Evolutionary conservation across 2,113 vertebrate species (phyloP).

Genomic region (Callipepla californica): DNA sequence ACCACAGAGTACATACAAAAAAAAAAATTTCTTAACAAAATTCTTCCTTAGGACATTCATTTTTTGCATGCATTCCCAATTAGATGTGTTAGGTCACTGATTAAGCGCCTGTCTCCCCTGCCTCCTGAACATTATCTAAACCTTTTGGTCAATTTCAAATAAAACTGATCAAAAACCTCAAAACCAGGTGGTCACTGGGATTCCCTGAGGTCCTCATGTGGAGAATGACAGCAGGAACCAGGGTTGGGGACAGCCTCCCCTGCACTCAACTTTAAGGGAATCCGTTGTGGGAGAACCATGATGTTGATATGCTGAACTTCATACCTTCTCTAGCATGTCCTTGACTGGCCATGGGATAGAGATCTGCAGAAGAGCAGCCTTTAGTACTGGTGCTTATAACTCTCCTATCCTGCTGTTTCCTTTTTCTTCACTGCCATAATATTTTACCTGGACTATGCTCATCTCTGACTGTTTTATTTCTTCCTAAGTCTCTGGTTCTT

Average conservation of each 20-base stretch:
- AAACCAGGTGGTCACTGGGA: neutral
- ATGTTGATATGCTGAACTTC: fast-evolving
- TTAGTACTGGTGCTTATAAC: neutral
- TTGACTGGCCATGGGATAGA: neutral
- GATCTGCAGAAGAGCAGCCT: neutral
- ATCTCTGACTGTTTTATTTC: neutral
- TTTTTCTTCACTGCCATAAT: neutral
- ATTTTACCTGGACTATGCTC: conserved; percentile 5
- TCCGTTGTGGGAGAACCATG: neutral
- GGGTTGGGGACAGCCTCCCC: fast-evolving
- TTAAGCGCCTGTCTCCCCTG: neutral
- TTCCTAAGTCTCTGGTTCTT: conserved; percentile 6
- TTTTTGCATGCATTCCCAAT: neutral
- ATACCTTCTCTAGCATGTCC: neutral
- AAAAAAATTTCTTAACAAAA: neutral
- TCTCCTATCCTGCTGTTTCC: neutral
- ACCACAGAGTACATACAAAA: neutral
- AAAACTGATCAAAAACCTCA: neutral
- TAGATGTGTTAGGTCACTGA: neutral
- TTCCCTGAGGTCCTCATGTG: too few relatives aligned
- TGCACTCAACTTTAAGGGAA: neutral
- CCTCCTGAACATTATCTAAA: neutral
- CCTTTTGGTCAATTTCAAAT: neutral
- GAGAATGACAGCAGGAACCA: neutral
- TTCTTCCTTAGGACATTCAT: neutral